phyloP scores from a whole-genome alignment of 2,797 vertebrate species.

The Thaleichthys pacificus region DNA sequence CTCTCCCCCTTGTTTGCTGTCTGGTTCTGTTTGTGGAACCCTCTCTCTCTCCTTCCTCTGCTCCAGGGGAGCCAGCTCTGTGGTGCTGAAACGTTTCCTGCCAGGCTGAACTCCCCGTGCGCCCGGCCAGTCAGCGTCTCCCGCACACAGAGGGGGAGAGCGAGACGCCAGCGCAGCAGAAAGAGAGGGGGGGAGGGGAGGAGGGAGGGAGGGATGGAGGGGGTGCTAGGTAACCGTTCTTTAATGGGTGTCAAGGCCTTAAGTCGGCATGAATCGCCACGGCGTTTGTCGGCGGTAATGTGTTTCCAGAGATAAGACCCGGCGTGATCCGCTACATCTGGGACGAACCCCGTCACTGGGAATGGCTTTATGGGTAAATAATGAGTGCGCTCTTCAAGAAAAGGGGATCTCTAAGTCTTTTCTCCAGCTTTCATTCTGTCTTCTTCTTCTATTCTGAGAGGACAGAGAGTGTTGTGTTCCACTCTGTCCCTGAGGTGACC shows the following conservation, averaged over 20 bases:
- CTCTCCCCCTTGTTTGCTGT: not conserved
- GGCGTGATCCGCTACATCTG: too few relatives aligned
- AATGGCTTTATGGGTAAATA: too few relatives aligned
- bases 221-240: not conserved
- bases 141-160: constrained; percentile 61
- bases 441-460: not conserved
- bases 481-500: too few relatives aligned
- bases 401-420: too few relatives aligned
- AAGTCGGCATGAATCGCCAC: too few relatives aligned
- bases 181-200: constrained; percentile 1
- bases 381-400: too few relatives aligned
- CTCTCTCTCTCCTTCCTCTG: constrained; percentile 14
- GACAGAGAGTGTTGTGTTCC: constrained; percentile 24
- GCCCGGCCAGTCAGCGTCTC: constrained; percentile 64
- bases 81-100: constrained; percentile 78
- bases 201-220: not conserved
- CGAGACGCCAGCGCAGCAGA: constrained; percentile 30
- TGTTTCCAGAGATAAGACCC: constrained; percentile 31
- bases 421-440: too few relatives aligned
- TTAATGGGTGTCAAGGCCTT: not conserved
- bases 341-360: too few relatives aligned
- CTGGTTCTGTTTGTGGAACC: constrained; percentile 3
- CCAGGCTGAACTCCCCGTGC: constrained; percentile 58
- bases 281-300: constrained; percentile 28
- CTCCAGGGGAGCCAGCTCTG: constrained; percentile 58